Conservation (phyloP, 2,797 vertebrate genomes). For the Gymnothorax javanicus region DNA sequence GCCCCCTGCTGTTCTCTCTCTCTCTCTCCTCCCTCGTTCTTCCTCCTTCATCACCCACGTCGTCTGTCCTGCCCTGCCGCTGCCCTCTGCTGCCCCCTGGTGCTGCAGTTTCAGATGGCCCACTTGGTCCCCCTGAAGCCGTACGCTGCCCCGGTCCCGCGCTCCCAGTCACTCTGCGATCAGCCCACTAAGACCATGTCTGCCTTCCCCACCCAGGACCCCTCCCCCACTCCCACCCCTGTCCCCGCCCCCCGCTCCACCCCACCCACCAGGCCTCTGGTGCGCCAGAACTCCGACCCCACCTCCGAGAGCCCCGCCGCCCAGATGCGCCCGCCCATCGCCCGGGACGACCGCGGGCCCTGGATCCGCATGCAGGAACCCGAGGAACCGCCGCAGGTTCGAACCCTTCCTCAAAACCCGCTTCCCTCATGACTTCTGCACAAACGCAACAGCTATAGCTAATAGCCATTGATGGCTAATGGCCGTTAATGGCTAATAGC, state of each 20-base stretch:
- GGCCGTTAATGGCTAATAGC: no score
- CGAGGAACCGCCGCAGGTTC: conserved; percentile 82
- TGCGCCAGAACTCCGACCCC: conserved; percentile 91
- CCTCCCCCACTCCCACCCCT: conserved; percentile 65
- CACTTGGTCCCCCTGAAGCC: conserved; percentile 90
- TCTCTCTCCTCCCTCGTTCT: neutral
- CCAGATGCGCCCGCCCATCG: conserved; percentile 60
- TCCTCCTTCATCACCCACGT: neutral
- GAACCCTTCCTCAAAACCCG: neutral
- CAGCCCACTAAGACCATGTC: conserved; percentile 90
- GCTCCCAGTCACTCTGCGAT: conserved; percentile 92
- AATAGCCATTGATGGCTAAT: no score
- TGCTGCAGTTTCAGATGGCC: conserved; percentile 85
- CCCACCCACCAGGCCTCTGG: conserved; percentile 73
- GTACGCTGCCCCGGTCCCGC: conserved; percentile 87
- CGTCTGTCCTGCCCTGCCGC: conserved; percentile 31
- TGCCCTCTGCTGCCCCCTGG: conserved; percentile 43
- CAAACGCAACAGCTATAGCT: no score
- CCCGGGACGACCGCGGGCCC: conserved; percentile 75
- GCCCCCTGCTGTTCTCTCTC: neutral
- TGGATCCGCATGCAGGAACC: conserved; percentile 85
- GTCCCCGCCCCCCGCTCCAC: conserved; percentile 65
- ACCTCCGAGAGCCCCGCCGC: conserved; percentile 85
- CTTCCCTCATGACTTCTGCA: no score
- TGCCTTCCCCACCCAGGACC: conserved; percentile 88